A percentile compares a stretch with the other conserved stretches of the same genome.
Conservation (phyloP, 2,797 vertebrate genomes). For the Cottoperca gobio region DNA sequence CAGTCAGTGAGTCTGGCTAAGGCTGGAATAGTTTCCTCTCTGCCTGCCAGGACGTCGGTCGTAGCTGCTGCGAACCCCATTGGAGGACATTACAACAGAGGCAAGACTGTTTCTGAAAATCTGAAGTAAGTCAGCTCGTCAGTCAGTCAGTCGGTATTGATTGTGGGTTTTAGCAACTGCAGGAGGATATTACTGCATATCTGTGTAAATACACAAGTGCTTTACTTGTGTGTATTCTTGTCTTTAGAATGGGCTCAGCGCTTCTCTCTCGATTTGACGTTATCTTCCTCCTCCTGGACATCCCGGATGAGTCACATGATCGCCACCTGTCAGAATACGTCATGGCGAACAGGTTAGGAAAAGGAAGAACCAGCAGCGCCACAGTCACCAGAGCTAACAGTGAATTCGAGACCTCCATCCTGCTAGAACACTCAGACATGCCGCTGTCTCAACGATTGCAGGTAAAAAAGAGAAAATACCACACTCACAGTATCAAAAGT, state of each 20-base stretch:
- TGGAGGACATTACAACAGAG: conserved; percentile 97
- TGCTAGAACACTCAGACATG: conserved; percentile 86
- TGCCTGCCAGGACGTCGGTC: conserved; percentile 95
- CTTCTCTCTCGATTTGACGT: conserved; percentile 96
- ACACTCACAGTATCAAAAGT: neutral
- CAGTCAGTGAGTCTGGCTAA: conserved; percentile 98
- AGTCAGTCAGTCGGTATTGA: too few relatives aligned
- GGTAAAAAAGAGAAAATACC: conserved; percentile 74
- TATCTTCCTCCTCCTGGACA: conserved; percentile 96
- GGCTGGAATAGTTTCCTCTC: conserved; percentile 95
- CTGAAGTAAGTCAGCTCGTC: conserved; percentile 88
- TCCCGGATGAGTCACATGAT: conserved; percentile 95
- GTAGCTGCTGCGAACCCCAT: conserved; percentile 95
- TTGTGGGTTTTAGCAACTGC: neutral
- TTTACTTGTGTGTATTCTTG: neutral
- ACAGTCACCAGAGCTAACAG: conserved; percentile 71
- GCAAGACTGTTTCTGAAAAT: conserved; percentile 97
- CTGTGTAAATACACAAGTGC: neutral
- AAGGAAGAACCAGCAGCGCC: conserved; percentile 78
- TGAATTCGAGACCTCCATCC: conserved; percentile 85
- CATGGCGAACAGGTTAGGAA: conserved; percentile 92
- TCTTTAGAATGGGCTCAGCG: conserved; percentile 93
- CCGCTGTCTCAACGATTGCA: conserved; percentile 91
- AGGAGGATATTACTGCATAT: neutral
- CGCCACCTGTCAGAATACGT: conserved; percentile 95